phyloP scores from a whole-genome alignment of 2,797 vertebrate genomes.

The Enteromius unitaeniatus region DNA sequence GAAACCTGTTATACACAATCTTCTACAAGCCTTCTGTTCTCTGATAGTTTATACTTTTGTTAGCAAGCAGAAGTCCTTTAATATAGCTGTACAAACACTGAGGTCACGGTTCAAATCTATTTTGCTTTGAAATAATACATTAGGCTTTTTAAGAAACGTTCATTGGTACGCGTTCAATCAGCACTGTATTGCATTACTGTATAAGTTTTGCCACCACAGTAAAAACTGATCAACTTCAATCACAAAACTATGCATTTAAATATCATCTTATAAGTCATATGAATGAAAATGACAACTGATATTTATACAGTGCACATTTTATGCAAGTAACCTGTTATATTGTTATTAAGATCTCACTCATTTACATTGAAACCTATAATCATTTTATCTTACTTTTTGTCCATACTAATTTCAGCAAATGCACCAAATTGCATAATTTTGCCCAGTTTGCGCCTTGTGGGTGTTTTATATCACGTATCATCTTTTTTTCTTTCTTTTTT shows the following conservation, averaged over 20 bases:
- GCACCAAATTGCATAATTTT: too few species aligned
- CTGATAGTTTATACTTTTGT: background rate
- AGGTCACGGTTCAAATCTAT: background rate
- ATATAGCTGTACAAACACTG: background rate
- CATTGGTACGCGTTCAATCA: background rate
- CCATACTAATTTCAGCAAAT: background rate
- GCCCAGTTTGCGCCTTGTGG: background rate
- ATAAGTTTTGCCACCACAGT: background rate
- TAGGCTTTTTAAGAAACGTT: background rate
- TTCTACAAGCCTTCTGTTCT: background rate
- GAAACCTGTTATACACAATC: too few species aligned
- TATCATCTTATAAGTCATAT: background rate
- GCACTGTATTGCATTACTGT: background rate
- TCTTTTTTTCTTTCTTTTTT: background rate
- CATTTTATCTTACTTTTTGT: background rate
- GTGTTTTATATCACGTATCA: background rate
- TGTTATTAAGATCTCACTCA: background rate
- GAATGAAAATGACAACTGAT: background rate
- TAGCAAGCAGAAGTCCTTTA: background rate
- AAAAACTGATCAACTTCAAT: background rate
- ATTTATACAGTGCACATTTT: background rate
- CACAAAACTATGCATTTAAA: background rate
- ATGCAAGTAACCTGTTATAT: background rate
- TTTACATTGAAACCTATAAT: background rate
- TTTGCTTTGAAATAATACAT: background rate